Base-by-base conservation (phyloP, 2,888 invertebrate genomes). In the Eudemis profundana region DNA sequence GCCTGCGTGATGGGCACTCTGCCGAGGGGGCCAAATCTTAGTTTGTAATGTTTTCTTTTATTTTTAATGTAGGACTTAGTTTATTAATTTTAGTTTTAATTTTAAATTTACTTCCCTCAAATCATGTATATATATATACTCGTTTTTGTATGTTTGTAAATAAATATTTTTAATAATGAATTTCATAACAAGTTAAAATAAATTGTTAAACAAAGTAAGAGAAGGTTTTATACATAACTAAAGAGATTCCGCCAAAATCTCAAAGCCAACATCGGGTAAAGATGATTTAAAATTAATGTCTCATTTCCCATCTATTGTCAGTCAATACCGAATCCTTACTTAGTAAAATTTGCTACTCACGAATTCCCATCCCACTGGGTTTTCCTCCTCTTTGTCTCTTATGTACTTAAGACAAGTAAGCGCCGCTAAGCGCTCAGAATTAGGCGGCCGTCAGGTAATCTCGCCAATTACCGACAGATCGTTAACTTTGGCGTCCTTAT, bases 381-480 rank as follows among this genome's bases (percentile, higher is more conserved):
- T 51, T n/a, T 44, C 17, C 33, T 40, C 46, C 23, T 51, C 57
- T 46, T 64, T 64, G 64, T 64, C 51, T 51, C 36, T n/a, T 42
- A 53, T 53, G 33, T 57, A 64, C 23, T 23, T 4, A 23, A 64
- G 57, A 50, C 29, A 15, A 57, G 50, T 57, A 57, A 60, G 49
- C 49, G 27, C 50, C 21, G 44, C 61, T 54, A 53, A 62, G 53
- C 46, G 40, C 14, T 36, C 49, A 42, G 57, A 64, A 64, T 64
- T 57, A 64, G 63, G 63, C 56, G n/a, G 42, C 50, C 36, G 40
- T 17, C 14, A 23, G 23, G 57, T 64, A 50, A 64, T 57, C 57
- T 14, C 23, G 12, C 33, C 63, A 64, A 64, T 64, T 57, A 64
- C 42, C 57, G 36, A 64, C 40, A 47, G 63, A 49, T 56, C 40